Evolutionary conservation across 2,888 invertebrate genomes (phyloP), one percentile per base, ranked within the genome.

Genomic region (Seira ritae): DNA sequence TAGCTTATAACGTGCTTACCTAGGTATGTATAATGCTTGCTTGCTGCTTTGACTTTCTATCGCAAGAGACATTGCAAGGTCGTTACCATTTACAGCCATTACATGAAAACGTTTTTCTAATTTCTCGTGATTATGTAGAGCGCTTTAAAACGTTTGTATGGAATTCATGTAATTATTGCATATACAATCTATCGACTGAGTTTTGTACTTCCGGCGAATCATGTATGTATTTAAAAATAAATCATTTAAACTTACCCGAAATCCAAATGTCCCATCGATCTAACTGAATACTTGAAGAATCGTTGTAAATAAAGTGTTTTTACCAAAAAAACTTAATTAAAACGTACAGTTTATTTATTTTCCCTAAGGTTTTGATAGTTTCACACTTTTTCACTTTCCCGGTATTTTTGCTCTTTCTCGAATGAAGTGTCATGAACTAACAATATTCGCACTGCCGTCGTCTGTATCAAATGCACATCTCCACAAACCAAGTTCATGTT

Each of bases 201-300:
- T n/a, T n/a, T n/a, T n/a, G n/a, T n/a, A n/a, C n/a, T n/a, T n/a
- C n/a, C n/a, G n/a, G n/a, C n/a, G n/a, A n/a, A n/a, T n/a, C n/a
- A n/a, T n/a, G n/a, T n/a, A n/a, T n/a, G n/a, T n/a, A 31, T 31
- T 31, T 31, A 8, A 8, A 31, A 31, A 31, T 31, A 31, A n/a
- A 31, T 31, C 3, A 31, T n/a, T n/a, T 31, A 31, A 31, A 31
- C 84, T 84, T 77, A 84, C 84, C 84, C 84, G 80, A 84, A 84
- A 60, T 80, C 80, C 80, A 80, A 84, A 80, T 84, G 84, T 84
- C 84, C 84, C 84, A 84, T 84, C 84, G 84, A 84, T 84, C 80
- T 80, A 62, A 75, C 23, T 80, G 50, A 80, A 65, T 74, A 24
- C 68, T 46, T 72, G 8, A 55, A 79, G 50, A 3, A 15, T 50